Evolutionary conservation across 2,113 vertebrate genomes (phyloP).

Genomic region (Arenaria interpres): DNA sequence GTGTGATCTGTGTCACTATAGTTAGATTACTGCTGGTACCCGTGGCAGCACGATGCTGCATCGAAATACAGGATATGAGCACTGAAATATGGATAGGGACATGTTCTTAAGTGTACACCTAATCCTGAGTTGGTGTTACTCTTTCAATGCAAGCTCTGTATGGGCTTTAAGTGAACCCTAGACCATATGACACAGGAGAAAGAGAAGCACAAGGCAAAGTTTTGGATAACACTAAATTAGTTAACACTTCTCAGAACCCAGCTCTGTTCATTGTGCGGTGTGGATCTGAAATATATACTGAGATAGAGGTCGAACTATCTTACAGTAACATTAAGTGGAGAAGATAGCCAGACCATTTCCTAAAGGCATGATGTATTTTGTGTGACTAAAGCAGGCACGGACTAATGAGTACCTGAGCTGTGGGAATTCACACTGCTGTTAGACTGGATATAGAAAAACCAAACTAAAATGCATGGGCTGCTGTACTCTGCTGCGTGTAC

Average conservation of each 20-base stretch:
- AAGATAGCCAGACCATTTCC: neutral
- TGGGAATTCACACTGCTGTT: neutral
- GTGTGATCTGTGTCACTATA: fast-evolving
- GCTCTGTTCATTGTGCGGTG: neutral
- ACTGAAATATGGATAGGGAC: fast-evolving
- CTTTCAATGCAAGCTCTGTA: fast-evolving
- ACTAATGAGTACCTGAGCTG: neutral
- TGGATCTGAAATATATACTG: neutral
- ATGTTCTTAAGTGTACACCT: fast-evolving
- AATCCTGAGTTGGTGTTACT: neutral
- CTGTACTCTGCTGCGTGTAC: neutral
- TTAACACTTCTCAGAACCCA: neutral
- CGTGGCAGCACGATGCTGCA: fast-evolving
- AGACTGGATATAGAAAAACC: neutral
- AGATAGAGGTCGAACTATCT: neutral
- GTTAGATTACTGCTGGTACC: neutral
- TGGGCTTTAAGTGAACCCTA: neutral
- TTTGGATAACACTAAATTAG: neutral
- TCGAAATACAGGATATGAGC: fast-evolving
- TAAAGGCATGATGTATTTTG: neutral
- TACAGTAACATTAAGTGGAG: neutral
- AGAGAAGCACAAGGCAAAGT: neutral
- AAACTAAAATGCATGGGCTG: neutral
- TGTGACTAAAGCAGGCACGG: neutral
- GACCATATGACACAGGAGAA: neutral